phyloP scores from a whole-genome alignment of 37 sponge, comb jelly and placozoan species.

The Bolinopsis microptera region DNA sequence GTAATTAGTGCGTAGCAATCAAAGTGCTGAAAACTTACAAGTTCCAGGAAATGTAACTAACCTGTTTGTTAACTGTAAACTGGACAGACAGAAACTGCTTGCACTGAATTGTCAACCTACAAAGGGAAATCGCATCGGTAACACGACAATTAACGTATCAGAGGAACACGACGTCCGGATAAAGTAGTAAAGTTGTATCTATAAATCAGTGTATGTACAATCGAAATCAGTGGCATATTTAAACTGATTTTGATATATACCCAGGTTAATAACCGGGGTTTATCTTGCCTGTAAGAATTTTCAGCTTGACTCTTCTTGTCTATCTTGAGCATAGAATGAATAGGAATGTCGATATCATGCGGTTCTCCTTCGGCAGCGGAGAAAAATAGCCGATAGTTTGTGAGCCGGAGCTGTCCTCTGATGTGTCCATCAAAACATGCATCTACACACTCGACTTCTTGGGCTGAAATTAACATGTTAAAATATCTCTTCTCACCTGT shows the following conservation, averaged over 20 bases:
- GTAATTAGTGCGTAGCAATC: too few relatives aligned
- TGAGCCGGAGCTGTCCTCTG: neutral
- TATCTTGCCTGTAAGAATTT: constrained; percentile 4
- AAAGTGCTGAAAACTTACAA: too few relatives aligned
- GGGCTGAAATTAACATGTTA: too few relatives aligned
- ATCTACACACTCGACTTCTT: constrained; percentile 45
- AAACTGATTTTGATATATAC: too few relatives aligned
- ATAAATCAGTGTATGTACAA: too few relatives aligned
- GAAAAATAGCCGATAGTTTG: constrained; percentile 17
- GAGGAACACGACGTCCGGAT: too few relatives aligned
- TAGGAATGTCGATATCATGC: constrained; percentile 35
- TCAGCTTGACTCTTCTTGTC: constrained; percentile 7
- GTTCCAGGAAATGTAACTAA: neutral
- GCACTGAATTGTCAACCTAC: neutral
- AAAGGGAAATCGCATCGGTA: too few relatives aligned
- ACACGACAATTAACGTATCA: too few relatives aligned
- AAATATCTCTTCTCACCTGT: too few relatives aligned
- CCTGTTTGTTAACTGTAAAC: constrained; percentile 18
- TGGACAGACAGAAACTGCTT: constrained; percentile 24
- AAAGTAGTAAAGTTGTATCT: too few relatives aligned
- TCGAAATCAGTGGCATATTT: too few relatives aligned
- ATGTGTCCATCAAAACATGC: constrained; percentile 1
- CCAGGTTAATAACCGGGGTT: too few relatives aligned
- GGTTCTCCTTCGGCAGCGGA: constrained; percentile 47
- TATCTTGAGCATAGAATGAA: neutral